These are phyloP conservation scores for Heliothis peltigera DNA, from an alignment of 2,888 invertebrate species.

Conservation along the genomic window DNA sequence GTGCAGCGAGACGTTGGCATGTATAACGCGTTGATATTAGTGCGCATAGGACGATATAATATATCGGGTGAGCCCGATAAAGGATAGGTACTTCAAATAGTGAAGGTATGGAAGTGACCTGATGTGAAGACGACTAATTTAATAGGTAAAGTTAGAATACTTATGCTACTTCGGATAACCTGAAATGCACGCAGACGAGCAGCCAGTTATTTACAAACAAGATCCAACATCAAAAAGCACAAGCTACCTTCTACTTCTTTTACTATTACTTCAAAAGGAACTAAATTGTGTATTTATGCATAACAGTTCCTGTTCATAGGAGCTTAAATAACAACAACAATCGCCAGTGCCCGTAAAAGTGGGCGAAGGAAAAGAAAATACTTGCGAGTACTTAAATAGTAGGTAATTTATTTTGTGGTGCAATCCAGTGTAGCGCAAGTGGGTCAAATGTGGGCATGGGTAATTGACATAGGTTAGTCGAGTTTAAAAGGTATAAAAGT, in stretches of 20 bases:
- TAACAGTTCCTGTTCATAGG: slow-evolving; percentile 4
- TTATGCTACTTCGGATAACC: no score
- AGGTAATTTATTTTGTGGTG: slow-evolving; percentile 21
- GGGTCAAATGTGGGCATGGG: slow-evolving; percentile 27
- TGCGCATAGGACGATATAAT: no score
- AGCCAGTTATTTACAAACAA: no score
- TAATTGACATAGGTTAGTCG: slow-evolving; percentile 25
- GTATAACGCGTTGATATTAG: no score
- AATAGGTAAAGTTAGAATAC: no score
- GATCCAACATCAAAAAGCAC: no score
- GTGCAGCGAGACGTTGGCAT: no score
- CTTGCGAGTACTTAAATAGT: slow-evolving; percentile 6
- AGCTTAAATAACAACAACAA: background rate
- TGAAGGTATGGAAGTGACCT: no score
- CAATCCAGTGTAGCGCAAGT: slow-evolving; percentile 20
- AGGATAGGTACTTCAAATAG: no score
- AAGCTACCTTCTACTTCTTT: background rate
- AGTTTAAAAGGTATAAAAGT: slow-evolving; percentile 18
- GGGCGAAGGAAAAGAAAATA: slow-evolving; percentile 13
- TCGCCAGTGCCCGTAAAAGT: slow-evolving; percentile 7
- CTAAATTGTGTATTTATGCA: slow-evolving; percentile 6
- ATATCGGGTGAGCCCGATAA: no score
- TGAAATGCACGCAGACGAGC: no score
- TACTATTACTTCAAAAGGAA: background rate
- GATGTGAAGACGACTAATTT: no score